Percentiles rank a stretch among this genome's conserved stretches.
Evolutionary conservation across 2,797 vertebrate species (phyloP).

Genomic region (Spizella passerina): DNA sequence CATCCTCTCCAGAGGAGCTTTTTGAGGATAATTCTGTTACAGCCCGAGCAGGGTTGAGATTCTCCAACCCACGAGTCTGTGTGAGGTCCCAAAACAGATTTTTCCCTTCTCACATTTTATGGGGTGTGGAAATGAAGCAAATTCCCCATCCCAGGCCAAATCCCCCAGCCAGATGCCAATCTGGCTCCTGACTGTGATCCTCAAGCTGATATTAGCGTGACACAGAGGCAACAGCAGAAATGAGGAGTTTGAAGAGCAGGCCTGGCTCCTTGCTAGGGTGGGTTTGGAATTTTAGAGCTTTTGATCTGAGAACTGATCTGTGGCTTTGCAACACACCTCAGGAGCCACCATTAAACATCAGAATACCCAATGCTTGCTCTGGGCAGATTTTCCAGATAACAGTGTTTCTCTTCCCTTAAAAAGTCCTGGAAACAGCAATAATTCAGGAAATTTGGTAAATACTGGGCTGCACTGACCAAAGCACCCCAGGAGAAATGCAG

Average conservation of each 20-base stretch:
- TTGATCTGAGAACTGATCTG: neutral
- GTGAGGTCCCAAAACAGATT: neutral
- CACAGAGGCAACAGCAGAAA: neutral
- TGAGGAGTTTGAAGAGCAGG: neutral
- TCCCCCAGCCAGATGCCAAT: neutral
- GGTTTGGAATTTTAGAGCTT: neutral
- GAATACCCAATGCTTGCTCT: neutral
- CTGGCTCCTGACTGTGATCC: neutral
- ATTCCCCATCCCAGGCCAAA: neutral
- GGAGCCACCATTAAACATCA: neutral
- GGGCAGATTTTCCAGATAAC: neutral
- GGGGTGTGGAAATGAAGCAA: slow-evolving; percentile 18
- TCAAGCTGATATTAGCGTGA: neutral
- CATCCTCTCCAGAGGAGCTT: neutral
- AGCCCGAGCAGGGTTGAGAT: accelerated
- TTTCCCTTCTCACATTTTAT: slow-evolving; percentile 6
- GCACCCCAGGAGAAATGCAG: neutral
- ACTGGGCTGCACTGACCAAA: neutral
- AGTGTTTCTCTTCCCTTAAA: neutral
- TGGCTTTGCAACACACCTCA: neutral
- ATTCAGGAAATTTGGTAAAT: neutral
- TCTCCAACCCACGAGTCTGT: neutral
- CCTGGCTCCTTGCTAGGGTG: accelerated
- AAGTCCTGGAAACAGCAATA: neutral
- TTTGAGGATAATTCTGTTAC: neutral